These are phyloP conservation scores for Parauchenoglanis ngamensis DNA, from an alignment of 2,797 vertebrate species.

Conservation along the genomic window DNA sequence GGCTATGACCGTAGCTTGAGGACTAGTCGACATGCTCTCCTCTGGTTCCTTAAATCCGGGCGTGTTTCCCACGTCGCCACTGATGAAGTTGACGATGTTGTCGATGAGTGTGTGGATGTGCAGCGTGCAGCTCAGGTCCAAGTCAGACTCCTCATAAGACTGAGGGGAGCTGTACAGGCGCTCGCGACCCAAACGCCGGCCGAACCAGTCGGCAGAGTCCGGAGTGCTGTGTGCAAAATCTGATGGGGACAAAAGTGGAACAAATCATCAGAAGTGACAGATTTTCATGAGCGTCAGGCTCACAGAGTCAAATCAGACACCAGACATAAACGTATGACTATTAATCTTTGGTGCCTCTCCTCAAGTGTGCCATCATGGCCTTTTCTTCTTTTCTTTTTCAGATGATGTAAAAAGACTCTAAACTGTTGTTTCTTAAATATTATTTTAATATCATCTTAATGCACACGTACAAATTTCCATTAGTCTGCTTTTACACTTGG, in stretches of 20 bases:
- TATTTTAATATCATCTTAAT: neutral
- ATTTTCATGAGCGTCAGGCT: neutral
- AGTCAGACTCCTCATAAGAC: conserved; percentile 86
- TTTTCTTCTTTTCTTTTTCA: neutral
- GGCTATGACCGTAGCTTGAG: conserved; percentile 88
- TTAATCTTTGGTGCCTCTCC: too few species aligned
- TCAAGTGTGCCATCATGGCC: neutral
- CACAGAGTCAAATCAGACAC: neutral
- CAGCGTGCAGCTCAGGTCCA: conserved; percentile 86
- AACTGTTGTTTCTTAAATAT: too few species aligned
- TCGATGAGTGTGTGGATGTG: conserved; percentile 92
- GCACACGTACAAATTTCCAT: neutral
- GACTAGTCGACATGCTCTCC: conserved; percentile 93
- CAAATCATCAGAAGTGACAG: neutral
- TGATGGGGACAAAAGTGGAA: conserved; percentile 43
- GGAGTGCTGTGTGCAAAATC: conserved; percentile 73
- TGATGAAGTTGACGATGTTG: conserved; percentile 93
- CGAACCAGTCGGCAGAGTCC: conserved; percentile 87
- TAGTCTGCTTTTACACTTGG: neutral
- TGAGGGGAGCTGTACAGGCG: conserved; percentile 78
- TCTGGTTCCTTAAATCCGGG: conserved; percentile 95
- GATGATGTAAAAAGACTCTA: too few species aligned
- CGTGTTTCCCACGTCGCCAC: conserved; percentile 87
- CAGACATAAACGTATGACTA: neutral
- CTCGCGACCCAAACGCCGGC: conserved; percentile 84